Base-by-base conservation (phyloP, 2,888 invertebrate species). In the Crossocerus cetratus region DNA sequence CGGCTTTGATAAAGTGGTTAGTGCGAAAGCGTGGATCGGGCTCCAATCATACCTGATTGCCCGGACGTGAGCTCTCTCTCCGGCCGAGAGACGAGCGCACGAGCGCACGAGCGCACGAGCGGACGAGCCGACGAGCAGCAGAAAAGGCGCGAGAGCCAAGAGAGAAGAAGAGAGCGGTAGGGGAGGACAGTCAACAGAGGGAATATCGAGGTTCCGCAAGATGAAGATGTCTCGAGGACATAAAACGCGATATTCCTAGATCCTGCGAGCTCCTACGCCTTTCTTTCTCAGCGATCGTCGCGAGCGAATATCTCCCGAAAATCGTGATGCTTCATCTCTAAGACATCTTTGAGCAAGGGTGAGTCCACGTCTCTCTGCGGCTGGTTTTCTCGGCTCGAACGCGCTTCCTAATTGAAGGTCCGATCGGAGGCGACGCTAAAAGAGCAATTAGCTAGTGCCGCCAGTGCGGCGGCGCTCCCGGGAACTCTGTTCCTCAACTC, bases 1-100 rank as follows among this genome's bases (percentile, higher is more conserved):
- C 83, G 82, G 82, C 83, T 85, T 83, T 85, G 88, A 89, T 89
- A 87, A 89, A 89, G 89, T 89, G 89, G 89, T 89, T 89, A 89
- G 86, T 85, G 88, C 83, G 86, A 87, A 87, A 85, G 85, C 86
- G 88, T 85, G 87, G 86, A 88, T 88, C 86, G 87, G 84, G 77
- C 86, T 32, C 32, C 88, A 88, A 86, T 86, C 86, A 86, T 83
- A 85, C 83, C 84, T 89, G 88, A 89, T 89, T 88, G 88, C 89
- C 74, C 81, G 87, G 85, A 89, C 89, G 89, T 89, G 89, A 89
- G 88, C 82, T 81, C 82, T 81, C 81, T 32, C 32, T 32, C 32
- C 79, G 84, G 77, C 65, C 72, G 54, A 80, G 73, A 62, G 59
- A 68, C 65, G 72, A 45, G 55, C 23, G 22, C 64, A 72, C 69